Percentiles rank a stretch among this genome's conserved stretches.
phyloP scores from a whole-genome alignment of 2,797 vertebrate genomes.

The Sebastes steindachneri region DNA sequence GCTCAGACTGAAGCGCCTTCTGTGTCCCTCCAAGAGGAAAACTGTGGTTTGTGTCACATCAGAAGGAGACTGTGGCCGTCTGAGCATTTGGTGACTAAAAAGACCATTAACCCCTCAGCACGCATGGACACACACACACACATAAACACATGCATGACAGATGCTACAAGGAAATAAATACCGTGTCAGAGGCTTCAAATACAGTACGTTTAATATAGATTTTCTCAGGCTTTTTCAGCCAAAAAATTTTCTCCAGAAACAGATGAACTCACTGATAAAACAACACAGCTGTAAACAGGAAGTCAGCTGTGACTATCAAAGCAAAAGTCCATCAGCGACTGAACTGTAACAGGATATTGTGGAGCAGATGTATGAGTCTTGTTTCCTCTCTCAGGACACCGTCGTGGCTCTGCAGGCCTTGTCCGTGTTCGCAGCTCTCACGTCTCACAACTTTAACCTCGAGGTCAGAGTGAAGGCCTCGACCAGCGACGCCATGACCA shows the following conservation, averaged over 20 bases:
- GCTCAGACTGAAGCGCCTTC: background rate
- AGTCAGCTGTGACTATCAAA: slow-evolving; percentile 20
- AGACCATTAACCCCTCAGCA: background rate
- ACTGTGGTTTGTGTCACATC: background rate
- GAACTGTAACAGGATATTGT: background rate
- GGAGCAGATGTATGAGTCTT: background rate
- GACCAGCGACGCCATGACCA: slow-evolving; percentile 10
- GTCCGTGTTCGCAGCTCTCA: slow-evolving; percentile 78
- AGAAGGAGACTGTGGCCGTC: background rate
- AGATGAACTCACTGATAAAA: background rate
- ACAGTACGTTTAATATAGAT: background rate
- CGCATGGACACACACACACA: background rate
- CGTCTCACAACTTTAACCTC: slow-evolving; percentile 63
- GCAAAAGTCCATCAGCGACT: background rate
- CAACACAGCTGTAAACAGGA: slow-evolving; percentile 11
- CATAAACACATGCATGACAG: background rate
- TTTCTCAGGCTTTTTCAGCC: background rate
- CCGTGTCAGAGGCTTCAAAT: background rate
- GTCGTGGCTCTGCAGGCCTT: slow-evolving; percentile 90
- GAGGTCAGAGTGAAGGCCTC: slow-evolving; percentile 65
- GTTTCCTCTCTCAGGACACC: slow-evolving; percentile 84
- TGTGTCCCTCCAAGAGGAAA: too few relatives aligned
- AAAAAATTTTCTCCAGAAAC: background rate
- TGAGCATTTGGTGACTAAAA: slow-evolving; percentile 8
- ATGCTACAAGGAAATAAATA: background rate